A percentile compares a stretch with the other conserved stretches of the same genome.
phyloP scores from a whole-genome alignment of 2,797 vertebrate species.

The Chrosomus eos region DNA sequence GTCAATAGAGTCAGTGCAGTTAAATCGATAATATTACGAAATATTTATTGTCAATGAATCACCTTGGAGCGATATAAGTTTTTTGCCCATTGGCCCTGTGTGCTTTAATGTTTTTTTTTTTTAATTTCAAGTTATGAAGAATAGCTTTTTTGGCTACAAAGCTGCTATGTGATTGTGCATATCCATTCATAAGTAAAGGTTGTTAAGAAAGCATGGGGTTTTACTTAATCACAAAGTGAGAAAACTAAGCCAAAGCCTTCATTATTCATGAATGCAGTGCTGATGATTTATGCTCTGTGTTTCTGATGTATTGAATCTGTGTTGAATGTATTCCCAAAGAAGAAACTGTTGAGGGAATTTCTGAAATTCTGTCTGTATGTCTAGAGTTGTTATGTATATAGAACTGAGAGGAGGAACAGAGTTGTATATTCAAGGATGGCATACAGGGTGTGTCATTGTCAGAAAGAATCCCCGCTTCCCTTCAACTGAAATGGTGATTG shows the following conservation, averaged over 20 bases:
- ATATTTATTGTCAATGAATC: not conserved
- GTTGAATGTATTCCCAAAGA: constrained; percentile 1
- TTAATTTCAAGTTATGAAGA: not conserved
- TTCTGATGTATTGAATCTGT: constrained; percentile 26
- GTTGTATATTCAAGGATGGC: constrained; percentile 8
- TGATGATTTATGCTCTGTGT: constrained; percentile 46
- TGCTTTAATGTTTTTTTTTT: not conserved
- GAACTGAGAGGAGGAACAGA: constrained; percentile 18
- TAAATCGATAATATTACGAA: not conserved
- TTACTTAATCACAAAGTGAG: constrained; percentile 21
- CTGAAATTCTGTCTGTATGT: not conserved
- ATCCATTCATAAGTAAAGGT: constrained; percentile 13
- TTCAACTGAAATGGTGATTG: constrained; percentile 49
- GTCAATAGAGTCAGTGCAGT: not conserved
- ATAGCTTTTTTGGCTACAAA: not conserved
- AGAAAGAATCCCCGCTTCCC: constrained; percentile 42
- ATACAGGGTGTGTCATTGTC: constrained; percentile 25
- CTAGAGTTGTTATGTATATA: constrained; percentile 3
- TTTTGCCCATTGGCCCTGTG: not conserved
- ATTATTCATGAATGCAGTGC: constrained; percentile 19
- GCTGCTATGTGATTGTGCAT: not conserved
- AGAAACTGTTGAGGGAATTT: not conserved
- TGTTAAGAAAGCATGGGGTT: not conserved
- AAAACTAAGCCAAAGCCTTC: constrained; percentile 6
- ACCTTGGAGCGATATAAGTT: not conserved